A percentile compares a stretch with the other conserved stretches of the same genome.
phyloP scores from a whole-genome alignment of 2,797 vertebrate species.

The Enteromius fasciolatus region DNA sequence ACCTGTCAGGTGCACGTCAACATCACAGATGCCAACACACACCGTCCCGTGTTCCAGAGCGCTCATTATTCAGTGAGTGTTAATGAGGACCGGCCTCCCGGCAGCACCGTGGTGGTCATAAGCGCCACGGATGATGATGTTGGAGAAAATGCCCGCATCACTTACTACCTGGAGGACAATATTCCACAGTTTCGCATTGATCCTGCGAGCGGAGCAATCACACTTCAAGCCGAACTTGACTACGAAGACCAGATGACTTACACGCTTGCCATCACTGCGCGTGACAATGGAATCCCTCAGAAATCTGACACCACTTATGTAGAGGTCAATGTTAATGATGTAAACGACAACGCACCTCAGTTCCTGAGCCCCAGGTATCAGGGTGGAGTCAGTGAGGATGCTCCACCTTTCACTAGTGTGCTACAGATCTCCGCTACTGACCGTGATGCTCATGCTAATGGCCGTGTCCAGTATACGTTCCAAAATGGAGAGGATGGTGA shows the following conservation, averaged over 20 bases:
- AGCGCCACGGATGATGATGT: conserved; percentile 95
- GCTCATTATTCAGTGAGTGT: conserved; percentile 96
- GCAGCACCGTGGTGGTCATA: conserved; percentile 95
- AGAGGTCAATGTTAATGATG: conserved; percentile 95
- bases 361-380: conserved; percentile 95
- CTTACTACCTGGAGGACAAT: conserved; percentile 93
- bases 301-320: conserved; percentile 98
- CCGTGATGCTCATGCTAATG: conserved; percentile 92
- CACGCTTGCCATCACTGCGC: conserved; percentile 93
- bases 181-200: conserved; percentile 97
- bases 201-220: conserved; percentile 90
- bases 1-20: conserved; percentile 95
- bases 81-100: conserved; percentile 91
- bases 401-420: conserved; percentile 94
- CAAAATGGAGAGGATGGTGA: conserved; percentile 97
- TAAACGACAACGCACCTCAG: conserved; percentile 95
- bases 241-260: conserved; percentile 98
- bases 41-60: conserved; percentile 95
- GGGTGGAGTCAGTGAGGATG: conserved; percentile 93
- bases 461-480: conserved; percentile 96
- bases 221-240: conserved; percentile 90
- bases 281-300: conserved; percentile 97
- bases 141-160: conserved; percentile 95
- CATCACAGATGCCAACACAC: conserved; percentile 97
- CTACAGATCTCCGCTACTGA: conserved; percentile 97